phyloP scores from a whole-genome alignment of 1,140 invertebrate species.

The Drosophila mojavensis region DNA sequence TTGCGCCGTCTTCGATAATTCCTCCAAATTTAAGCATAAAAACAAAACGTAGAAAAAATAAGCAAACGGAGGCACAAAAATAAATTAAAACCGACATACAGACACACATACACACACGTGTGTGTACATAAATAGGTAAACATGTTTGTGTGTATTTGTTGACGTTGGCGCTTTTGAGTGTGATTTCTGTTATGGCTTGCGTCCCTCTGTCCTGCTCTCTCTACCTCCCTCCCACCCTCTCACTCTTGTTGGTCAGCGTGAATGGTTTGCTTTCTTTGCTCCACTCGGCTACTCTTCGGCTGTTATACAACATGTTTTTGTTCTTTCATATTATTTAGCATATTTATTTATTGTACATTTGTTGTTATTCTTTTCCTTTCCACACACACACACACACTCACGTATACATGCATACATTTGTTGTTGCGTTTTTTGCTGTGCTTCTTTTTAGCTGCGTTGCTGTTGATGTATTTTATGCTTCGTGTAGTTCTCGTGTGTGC shows the following conservation, averaged over 20 bases:
- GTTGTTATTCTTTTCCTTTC: slow-evolving; percentile 51
- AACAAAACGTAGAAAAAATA: slow-evolving; percentile 30
- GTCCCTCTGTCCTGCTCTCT: background rate
- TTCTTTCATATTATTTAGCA: slow-evolving; percentile 78
- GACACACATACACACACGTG: background rate
- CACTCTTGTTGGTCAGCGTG: background rate
- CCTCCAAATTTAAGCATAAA: slow-evolving; percentile 35
- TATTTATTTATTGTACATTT: slow-evolving; percentile 66
- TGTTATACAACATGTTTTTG: slow-evolving; percentile 74
- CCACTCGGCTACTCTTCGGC: slow-evolving; percentile 25
- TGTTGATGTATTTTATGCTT: slow-evolving; percentile 69
- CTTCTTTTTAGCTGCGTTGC: slow-evolving; percentile 43
- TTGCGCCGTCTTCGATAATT: slow-evolving; percentile 12
- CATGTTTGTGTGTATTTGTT: slow-evolving; percentile 18
- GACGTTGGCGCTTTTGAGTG: slow-evolving; percentile 16
- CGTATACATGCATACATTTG: slow-evolving; percentile 22
- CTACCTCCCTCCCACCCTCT: background rate
- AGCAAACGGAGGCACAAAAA: slow-evolving; percentile 34
- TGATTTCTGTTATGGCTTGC: slow-evolving; percentile 9
- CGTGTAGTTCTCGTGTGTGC: slow-evolving; percentile 64
- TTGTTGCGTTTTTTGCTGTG: slow-evolving; percentile 46
- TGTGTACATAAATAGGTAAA: slow-evolving; percentile 2
- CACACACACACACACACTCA: slow-evolving; percentile 26
- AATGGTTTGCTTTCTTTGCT: slow-evolving; percentile 26
- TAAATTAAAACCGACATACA: slow-evolving; percentile 28